Conservation (phyloP, 35 echinoderm and acorn worm genomes). For the Anneissia japonica region DNA sequence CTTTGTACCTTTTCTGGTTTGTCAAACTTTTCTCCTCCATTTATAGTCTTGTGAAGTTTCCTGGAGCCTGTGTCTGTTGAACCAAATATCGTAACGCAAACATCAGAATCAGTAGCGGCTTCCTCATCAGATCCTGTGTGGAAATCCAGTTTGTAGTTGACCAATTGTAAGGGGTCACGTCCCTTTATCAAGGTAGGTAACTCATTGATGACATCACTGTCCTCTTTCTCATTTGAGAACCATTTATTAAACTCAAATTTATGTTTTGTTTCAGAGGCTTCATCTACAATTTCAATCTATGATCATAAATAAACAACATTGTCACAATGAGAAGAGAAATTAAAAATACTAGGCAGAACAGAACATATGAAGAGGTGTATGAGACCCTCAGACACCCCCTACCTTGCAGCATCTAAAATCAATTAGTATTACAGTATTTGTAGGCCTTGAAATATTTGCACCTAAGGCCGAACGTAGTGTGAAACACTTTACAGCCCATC, state of each 20-base stretch:
- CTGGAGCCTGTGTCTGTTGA: slow-evolving; percentile 38
- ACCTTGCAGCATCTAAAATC: too few relatives aligned
- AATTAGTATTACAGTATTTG: too few relatives aligned
- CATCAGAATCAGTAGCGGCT: slow-evolving; percentile 25
- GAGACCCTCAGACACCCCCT: too few relatives aligned
- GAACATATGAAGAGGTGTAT: too few relatives aligned
- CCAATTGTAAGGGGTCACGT: slow-evolving; percentile 22
- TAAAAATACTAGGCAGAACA: too few relatives aligned
- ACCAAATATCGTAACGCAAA: slow-evolving; percentile 38
- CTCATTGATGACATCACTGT: slow-evolving; percentile 7
- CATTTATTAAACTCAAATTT: slow-evolving; percentile 36
- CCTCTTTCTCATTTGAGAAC: slow-evolving; percentile 8
- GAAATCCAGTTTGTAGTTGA: slow-evolving; percentile 23
- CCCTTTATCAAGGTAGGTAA: neutral
- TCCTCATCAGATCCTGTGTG: slow-evolving; percentile 30
- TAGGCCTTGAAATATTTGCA: too few relatives aligned
- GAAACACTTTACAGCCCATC: too few relatives aligned
- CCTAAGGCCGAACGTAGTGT: too few relatives aligned
- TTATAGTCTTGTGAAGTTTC: neutral
- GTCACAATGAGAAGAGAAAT: too few relatives aligned
- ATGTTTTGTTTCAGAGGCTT: neutral
- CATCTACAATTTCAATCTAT: neutral
- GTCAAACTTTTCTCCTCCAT: slow-evolving; percentile 38
- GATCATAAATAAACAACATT: neutral
- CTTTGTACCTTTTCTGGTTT: slow-evolving; percentile 19